Evolutionary conservation across 1,140 invertebrate genomes (phyloP).

Genomic region (Habropoda laboriosa): DNA sequence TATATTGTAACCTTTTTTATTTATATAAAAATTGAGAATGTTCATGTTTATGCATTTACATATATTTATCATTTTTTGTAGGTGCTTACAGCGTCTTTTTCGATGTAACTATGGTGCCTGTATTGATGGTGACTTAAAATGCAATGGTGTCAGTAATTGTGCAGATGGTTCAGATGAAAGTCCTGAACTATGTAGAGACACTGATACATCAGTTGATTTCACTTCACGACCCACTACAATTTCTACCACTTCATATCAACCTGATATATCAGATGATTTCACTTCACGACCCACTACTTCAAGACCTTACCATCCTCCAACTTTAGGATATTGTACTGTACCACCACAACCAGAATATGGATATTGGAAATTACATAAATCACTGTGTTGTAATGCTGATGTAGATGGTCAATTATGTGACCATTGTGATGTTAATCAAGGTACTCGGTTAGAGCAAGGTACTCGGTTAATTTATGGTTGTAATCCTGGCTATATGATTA

Average conservation of each 20-base stretch:
- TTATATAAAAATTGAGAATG: not conserved
- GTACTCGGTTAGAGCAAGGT: constrained; percentile 62
- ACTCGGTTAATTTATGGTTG: constrained; percentile 73
- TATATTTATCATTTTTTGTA: constrained; percentile 47
- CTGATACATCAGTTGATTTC: not conserved
- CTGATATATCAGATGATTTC: too few species aligned
- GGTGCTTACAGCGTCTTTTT: constrained; percentile 80
- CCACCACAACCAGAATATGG: constrained; percentile 74
- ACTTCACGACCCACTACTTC: too few species aligned
- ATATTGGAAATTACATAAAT: constrained; percentile 67
- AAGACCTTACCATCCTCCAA: not conserved
- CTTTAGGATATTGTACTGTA: constrained; percentile 53
- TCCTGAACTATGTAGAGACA: constrained; percentile 54
- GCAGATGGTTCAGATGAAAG: constrained; percentile 87
- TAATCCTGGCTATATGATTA: constrained; percentile 66
- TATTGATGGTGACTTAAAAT: constrained; percentile 82
- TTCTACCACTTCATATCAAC: too few species aligned
- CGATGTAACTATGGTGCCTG: constrained; percentile 85
- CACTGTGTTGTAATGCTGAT: constrained; percentile 53
- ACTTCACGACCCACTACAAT: too few species aligned
- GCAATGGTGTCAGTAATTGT: constrained; percentile 85
- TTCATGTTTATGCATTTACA: not conserved
- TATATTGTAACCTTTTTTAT: not conserved
- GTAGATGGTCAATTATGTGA: not conserved
- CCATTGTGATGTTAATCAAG: constrained; percentile 58